These are phyloP conservation scores for Crossoptilon crossoptilon DNA, from an alignment of 2,797 vertebrate species.

Conservation along the genomic window DNA sequence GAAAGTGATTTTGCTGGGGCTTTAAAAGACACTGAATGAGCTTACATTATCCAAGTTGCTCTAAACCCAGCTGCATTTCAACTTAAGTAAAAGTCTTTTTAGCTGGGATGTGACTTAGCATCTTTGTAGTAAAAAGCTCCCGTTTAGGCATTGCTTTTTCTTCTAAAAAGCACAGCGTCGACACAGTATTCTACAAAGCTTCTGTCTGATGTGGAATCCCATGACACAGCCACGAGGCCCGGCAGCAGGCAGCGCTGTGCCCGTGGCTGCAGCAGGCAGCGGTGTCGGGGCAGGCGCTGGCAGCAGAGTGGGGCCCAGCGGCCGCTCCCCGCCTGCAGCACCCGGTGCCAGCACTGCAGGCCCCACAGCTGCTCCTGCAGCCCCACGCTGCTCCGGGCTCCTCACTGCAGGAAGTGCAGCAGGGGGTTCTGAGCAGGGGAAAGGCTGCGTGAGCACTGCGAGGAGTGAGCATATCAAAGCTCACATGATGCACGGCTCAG, in stretches of 20 bases:
- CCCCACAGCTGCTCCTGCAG: neutral
- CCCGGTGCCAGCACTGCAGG: rapidly evolving
- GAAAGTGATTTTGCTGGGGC: neutral
- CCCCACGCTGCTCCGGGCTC: neutral
- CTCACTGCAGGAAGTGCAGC: neutral
- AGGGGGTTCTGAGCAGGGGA: neutral
- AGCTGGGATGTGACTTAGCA: neutral
- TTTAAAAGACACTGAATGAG: neutral
- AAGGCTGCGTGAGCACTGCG: neutral
- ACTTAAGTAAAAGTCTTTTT: neutral
- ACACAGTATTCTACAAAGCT: neutral
- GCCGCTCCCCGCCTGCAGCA: neutral
- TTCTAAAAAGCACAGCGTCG: neutral
- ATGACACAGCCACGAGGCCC: neutral
- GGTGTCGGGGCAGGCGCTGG: rapidly evolving
- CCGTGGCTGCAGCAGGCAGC: rapidly evolving
- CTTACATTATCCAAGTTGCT: neutral
- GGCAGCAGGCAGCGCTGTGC: rapidly evolving
- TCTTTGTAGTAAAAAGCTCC: neutral
- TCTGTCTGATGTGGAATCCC: neutral
- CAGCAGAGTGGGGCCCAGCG: neutral
- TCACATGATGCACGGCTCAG: rapidly evolving
- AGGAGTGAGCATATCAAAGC: neutral
- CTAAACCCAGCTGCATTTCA: neutral
- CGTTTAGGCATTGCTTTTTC: neutral